Evolutionary conservation across 2,113 vertebrate genomes (phyloP).

Genomic region (Sander vitreus): DNA sequence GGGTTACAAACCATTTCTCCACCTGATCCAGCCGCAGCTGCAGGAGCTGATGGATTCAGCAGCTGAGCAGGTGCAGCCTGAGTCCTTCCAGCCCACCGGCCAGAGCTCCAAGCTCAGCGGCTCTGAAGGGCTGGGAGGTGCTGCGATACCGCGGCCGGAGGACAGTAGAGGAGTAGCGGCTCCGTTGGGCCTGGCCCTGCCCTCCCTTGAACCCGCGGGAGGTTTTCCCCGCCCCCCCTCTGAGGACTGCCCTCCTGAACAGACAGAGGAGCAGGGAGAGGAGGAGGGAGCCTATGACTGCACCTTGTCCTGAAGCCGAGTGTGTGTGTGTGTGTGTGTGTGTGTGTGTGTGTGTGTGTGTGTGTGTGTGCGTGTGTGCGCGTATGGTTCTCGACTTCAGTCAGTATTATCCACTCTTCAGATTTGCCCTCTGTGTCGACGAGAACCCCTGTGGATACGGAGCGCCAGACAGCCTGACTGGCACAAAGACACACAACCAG

Average conservation of each 20-base stretch:
- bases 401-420: constrained; percentile 76
- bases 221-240: constrained; percentile 79
- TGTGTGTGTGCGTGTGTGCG: constrained; percentile 5
- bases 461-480: background rate
- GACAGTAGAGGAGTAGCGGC: constrained; percentile 84
- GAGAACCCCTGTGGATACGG: constrained; percentile 26
- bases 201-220: constrained; percentile 81
- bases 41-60: constrained; percentile 89
- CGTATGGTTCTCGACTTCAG: constrained; percentile 44
- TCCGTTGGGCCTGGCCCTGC: constrained; percentile 81
- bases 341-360: constrained; percentile 5
- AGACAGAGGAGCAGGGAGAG: constrained; percentile 83
- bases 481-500: constrained; percentile 17
- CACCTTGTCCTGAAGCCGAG: constrained; percentile 87
- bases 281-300: constrained; percentile 95
- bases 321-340: constrained; percentile 1
- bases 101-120: constrained; percentile 86
- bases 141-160: constrained; percentile 84
- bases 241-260: constrained; percentile 85
- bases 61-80: constrained; percentile 89
- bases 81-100: constrained; percentile 90
- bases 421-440: constrained; percentile 28
- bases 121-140: constrained; percentile 65
- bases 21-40: constrained; percentile 93
- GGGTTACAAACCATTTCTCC: constrained; percentile 98